phyloP scores from a whole-genome alignment of 92 coral and sea anemone genomes.

The Palythoa caribaeorum region DNA sequence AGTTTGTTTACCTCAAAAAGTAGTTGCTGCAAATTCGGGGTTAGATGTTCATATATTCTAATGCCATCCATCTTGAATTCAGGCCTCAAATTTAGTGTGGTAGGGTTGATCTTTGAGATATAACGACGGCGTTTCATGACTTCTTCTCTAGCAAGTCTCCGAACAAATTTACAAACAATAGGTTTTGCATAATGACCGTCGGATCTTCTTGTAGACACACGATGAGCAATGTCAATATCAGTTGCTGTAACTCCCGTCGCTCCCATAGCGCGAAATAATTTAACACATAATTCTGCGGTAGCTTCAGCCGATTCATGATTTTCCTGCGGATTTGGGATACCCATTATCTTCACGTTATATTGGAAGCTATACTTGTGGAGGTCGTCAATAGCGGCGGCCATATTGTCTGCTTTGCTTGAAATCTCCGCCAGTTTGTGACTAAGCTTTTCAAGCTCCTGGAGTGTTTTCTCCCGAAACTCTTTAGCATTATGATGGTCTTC shows the following conservation, averaged over 20 bases:
- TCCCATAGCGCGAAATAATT: constrained; percentile 5
- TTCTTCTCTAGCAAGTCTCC: background rate
- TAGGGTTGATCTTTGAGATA: constrained; percentile 22
- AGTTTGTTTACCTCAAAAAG: background rate
- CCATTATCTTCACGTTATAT: background rate
- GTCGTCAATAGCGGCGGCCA: constrained; percentile 45
- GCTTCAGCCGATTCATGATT: background rate
- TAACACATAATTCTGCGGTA: background rate
- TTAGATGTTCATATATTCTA: background rate
- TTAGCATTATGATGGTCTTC: constrained; percentile 42
- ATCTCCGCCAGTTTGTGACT: constrained; percentile 30
- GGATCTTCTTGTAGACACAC: constrained; percentile 2
- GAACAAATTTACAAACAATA: background rate
- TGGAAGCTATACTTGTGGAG: constrained; percentile 2
- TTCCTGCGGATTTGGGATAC: constrained; percentile 3
- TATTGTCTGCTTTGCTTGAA: constrained; percentile 39
- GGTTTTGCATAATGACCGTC: constrained; percentile 39
- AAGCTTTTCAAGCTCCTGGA: constrained; percentile 37
- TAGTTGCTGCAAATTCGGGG: background rate
- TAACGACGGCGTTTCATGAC: background rate
- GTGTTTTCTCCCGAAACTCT: constrained; percentile 41
- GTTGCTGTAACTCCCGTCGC: background rate
- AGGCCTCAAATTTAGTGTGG: background rate
- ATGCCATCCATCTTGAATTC: background rate
- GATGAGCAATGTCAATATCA: background rate